These are phyloP conservation scores for Leptodactylus fuscus DNA, from an alignment of 2,113 vertebrate species.

Conservation along the genomic window DNA sequence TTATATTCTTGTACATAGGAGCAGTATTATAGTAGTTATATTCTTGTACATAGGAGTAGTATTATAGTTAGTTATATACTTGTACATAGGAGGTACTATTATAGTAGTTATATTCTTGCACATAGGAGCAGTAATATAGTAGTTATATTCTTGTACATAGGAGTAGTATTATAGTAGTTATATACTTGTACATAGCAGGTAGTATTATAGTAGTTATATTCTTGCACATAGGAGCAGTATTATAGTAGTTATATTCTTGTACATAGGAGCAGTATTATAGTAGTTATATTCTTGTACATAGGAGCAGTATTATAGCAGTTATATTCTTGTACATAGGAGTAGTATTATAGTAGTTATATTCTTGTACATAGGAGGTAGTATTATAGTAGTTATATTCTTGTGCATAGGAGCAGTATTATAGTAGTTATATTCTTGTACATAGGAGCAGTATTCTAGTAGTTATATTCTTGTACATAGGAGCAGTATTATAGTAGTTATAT, in stretches of 20 bases:
- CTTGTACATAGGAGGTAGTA: not conserved
- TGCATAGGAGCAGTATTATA: not conserved
- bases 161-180: not conserved
- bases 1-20: not conserved
- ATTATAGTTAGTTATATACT: not conserved
- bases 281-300: not conserved
- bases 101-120: not conserved
- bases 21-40: not conserved
- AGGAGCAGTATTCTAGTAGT: not conserved
- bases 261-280: not conserved
- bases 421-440: conserved; percentile 4
- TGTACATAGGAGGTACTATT: not conserved
- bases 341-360: not conserved
- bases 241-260: not conserved
- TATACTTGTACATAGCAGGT: too few species aligned
- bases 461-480: not conserved
- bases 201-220: too few species aligned
- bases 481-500: conserved; percentile 4
- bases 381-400: conserved; percentile 16
- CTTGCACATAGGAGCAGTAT: too few species aligned
- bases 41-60: not conserved
- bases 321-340: not conserved
- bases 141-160: conserved; percentile 1
- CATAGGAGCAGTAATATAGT: not conserved
- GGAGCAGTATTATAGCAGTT: not conserved